Evolutionary conservation across 2,888 invertebrate genomes (phyloP), one percentile per base, ranked within the genome.

Genomic region (Chymomyza fuscimana): DNA sequence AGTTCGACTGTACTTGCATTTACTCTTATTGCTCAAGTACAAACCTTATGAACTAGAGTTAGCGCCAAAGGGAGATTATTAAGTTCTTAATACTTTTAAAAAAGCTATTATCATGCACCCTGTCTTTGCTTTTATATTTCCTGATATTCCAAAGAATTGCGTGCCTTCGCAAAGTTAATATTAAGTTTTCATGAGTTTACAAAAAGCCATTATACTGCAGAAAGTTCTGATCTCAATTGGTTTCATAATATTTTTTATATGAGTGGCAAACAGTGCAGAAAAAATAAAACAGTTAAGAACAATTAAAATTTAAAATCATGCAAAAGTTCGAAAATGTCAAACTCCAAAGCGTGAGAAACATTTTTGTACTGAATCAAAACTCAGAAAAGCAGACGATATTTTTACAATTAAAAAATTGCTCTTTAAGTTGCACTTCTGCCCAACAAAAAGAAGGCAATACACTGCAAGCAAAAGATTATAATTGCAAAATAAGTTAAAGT

Each of bases 321-420:
- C 91, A 91, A 91, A 91, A 90, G 91, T 91, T 91, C 91, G 90
- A 86, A 89, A 87, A 89, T 90, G 91, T 91, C 91, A 91, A 89
- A 87, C 86, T 91, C 82, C 84, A 78, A 86, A 91, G 91, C 91
- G 91, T 91, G 91, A 90, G 91, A 91, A 91, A 88, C 83, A 81
- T 86, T 86, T 88, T 77, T 87, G 80, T 82, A 82, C 76, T 85
- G 80, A 86, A 85, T 85, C 83, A 85, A 86, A 87, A 83, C 86
- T 81, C 77, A 72, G 67, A 85, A 79, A 77, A 75, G 76, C 77
- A 81, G 73, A 77, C 79, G 78, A 87, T 88, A 88, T 87, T 75
- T 85, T 86, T 77, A 78, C 87, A 89, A 89, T 87, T 87, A 87
- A 84, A 71, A 54, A 82, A 78, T 77, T 72, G 75, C 75, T 15